Base-by-base conservation (phyloP, 2,797 vertebrate genomes). In the Loriculus beryllinus region DNA sequence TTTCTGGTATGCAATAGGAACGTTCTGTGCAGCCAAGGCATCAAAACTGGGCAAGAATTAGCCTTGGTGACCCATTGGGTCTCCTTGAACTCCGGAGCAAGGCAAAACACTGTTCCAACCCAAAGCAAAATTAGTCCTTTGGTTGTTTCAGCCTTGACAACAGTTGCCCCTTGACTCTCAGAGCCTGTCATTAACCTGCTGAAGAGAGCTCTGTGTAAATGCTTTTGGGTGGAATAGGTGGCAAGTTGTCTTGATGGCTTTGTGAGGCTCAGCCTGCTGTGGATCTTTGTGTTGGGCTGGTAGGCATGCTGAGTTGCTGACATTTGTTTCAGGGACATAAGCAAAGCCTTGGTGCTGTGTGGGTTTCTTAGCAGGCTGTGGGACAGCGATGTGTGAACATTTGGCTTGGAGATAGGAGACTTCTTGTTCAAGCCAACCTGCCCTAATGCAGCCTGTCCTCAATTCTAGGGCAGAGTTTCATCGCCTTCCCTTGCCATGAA, bases 401-500 rank as follows among this genome's bases (percentile, higher is more conserved):
- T 3, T 37, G 54, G 13, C 60, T 43, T 15, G 14, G 47, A 28
- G 54, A 6, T 26, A 6, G 0, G 7, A 57, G 83, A 12, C 37
- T 47, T 47, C 6, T 3, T n/a, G 26, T 60, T 64, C 70, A 43
- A 43, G 45, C 35, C 43, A 28, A 37, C 25, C 70, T 33, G 16
- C 64, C 35, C 69, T 94, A 29, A 96, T 7, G 21, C 33, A 3
- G 14, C 28, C 29, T 76, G n/a, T 54, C 76, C 80, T 79, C 28
- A 2, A 14, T 92, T 79, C 42, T 49, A 99, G 99, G 98, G 70
- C 98, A 98, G 49, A 98, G 98, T 95, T 98, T 98, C 91, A 98
- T 99, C 85, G 98, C 98, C 31, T 99, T 99, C 94, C 98, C 99
- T 19, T 97, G 92, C 52, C 98, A 98, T 4, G 99, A 99, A 84